Percentiles rank a stretch among this genome's conserved stretches.
Evolutionary conservation across 2,113 vertebrate species (phyloP).

Genomic region (Tympanuchus pallidicinctus): DNA sequence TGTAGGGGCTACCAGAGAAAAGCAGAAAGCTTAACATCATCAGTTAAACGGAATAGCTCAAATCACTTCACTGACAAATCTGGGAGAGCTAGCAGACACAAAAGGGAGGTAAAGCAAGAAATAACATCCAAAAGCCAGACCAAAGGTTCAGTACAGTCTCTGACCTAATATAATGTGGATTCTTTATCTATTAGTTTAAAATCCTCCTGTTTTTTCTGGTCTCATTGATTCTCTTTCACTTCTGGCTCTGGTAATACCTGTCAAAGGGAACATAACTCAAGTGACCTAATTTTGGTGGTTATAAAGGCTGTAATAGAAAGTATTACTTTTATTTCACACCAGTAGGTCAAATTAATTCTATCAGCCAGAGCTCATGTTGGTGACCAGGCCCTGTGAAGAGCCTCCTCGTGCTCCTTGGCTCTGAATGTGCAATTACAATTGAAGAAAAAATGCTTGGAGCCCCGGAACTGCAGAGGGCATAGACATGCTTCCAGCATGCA

Average conservation of each 20-base stretch:
- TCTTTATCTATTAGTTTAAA: not conserved
- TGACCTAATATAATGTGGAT: not conserved
- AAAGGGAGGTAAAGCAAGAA: not conserved
- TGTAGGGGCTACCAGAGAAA: not conserved
- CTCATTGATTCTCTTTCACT: slow-evolving; percentile 7
- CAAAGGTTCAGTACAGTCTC: not conserved
- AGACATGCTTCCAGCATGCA: not conserved
- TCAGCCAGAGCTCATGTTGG: not conserved
- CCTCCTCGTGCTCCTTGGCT: not conserved
- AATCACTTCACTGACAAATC: not conserved
- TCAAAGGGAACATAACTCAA: not conserved
- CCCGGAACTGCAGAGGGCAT: not conserved
- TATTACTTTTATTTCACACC: slow-evolving; percentile 25
- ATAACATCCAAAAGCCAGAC: not conserved
- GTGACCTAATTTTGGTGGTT: slow-evolving; percentile 14
- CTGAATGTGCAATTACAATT: not conserved
- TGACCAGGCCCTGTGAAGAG: not conserved
- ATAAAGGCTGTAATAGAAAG: not conserved
- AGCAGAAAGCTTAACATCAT: not conserved
- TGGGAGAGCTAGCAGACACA: not conserved
- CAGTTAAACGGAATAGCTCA: not conserved
- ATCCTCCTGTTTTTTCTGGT: not conserved
- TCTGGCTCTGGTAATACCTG: not conserved
- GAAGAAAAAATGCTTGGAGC: not conserved
- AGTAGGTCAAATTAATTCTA: slow-evolving; percentile 29